Base-by-base conservation (phyloP, 53 echinoderm and acorn worm genomes). In the Apostichopus leukothele region DNA sequence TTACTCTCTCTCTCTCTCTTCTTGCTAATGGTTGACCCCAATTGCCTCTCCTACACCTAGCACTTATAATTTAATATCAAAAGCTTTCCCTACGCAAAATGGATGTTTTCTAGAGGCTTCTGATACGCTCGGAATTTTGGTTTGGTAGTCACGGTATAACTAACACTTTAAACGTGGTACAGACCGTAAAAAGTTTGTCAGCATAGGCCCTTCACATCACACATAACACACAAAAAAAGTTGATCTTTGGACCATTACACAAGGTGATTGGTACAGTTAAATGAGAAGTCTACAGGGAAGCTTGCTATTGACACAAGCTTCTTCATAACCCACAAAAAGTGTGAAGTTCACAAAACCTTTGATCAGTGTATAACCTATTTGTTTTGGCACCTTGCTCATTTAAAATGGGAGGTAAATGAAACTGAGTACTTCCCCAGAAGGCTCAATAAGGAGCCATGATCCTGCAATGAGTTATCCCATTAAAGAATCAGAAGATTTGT, bases 231-330 rank as follows among this genome's bases (percentile, higher is more conserved):
- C 13, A 57, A 57, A 57, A 16, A 71, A 18, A 71, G 71, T 71
- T 71, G 71, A 71, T 71, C 71, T 71, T 71, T 71, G 71, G 71
- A 71, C 71, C 71, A 71, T 71, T 71, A 71, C 71, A 71, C 71
- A 71, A 71, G 18, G 6, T 19, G 71, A 71, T 71, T 71, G n/a
- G 71, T n/a, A 71, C 20, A 71, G n/a, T 71, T 71, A 71, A 71
- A 63, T 63, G 63, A 63, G 63, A 63, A 16, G 71, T 71, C 71
- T 68, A 71, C 71, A 19, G 20, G 71, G 20, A 71, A 71, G 71
- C 71, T 18, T 18, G n/a, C 71, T 71, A 19, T 71, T 71, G 71
- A 71, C 18, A 71, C 18, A 71, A 71, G 71, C 71, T 71, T 71
- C 71, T 19, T 71, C 20, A 19, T 18, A 71, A 71, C 71, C 71